Evolutionary conservation across 1,140 invertebrate species (phyloP), one percentile per base, ranked within the genome.

Genomic region (Zaprionus vittiger): DNA sequence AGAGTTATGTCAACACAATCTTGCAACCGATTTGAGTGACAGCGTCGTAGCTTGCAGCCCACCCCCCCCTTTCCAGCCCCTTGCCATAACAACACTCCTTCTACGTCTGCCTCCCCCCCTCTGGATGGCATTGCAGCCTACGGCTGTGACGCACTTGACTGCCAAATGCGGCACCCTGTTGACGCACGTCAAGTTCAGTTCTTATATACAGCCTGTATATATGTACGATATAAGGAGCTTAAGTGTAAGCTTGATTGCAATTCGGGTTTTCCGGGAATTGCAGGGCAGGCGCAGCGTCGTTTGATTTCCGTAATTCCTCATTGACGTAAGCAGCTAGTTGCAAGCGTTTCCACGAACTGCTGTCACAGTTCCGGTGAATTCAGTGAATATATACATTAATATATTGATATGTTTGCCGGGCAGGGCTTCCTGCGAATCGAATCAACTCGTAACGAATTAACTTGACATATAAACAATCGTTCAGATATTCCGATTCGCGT

Each of bases 1-100:
- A 47, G 41, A 47, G 41, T 47, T 47, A 47, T 47, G 41, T 47
- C 41, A 47, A 47, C 41, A 47, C 41, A 47, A 47, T 47, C 41
- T 47, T 47, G 41, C 41, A 47, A 47, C 41, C n/a, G 41, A 47
- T 47, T 47, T 47, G 41, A 47, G 41, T 47, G 41, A 47, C 41
- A 11, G 41, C 41, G 41, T 44, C 15, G 41, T 17, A 44, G 41
- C 41, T 9, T 47, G n/a, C 15, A 26, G 0, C 38, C 38, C 38
- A 1, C 38, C 38, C 7, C 41, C 6, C 6, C n/a, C n/a, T n/a
- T n/a, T n/a, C n/a, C n/a, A n/a, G n/a, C 41, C 41, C n/a, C n/a
- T 47, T 6, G 38, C 38, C 24, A 26, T 26, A 26, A 15, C 2
- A 15, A 15, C 38, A 7, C 14, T 34, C 31, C 31, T 34, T 34